Evolutionary conservation across 2,113 vertebrate genomes (phyloP).

Genomic region (Macheiramphus alcinus): DNA sequence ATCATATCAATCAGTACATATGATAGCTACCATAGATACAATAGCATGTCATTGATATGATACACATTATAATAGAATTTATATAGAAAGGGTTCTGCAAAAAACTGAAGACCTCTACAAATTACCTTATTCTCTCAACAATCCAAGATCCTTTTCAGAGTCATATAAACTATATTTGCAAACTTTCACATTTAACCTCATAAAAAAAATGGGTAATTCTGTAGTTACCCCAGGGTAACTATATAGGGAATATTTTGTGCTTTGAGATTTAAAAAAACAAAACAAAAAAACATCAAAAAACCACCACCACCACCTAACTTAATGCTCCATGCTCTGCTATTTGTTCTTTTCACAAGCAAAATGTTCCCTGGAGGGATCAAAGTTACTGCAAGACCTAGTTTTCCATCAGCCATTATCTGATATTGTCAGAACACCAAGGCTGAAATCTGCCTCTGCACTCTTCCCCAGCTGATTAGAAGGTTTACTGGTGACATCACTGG

Average conservation of each 20-base stretch:
- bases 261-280: neutral
- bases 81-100: neutral
- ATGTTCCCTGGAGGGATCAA: neutral
- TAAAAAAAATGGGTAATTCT: neutral
- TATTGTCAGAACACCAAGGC: neutral
- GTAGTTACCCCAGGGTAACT: neutral
- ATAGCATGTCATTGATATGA: neutral
- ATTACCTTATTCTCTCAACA: neutral
- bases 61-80: neutral
- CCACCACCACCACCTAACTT: neutral
- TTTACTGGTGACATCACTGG: neutral
- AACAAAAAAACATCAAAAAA: neutral
- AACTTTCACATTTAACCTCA: neutral
- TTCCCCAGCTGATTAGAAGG: neutral
- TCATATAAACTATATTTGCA: neutral
- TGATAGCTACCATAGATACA: neutral
- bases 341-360: neutral
- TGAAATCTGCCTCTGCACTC: neutral
- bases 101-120: neutral
- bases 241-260: neutral
- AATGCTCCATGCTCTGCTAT: neutral
- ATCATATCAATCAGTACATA: neutral
- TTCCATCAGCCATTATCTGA: neutral
- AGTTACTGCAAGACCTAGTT: neutral
- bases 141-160: neutral